Base-by-base conservation (phyloP, 2,797 vertebrate species). In the Anomalospiza imberbis region DNA sequence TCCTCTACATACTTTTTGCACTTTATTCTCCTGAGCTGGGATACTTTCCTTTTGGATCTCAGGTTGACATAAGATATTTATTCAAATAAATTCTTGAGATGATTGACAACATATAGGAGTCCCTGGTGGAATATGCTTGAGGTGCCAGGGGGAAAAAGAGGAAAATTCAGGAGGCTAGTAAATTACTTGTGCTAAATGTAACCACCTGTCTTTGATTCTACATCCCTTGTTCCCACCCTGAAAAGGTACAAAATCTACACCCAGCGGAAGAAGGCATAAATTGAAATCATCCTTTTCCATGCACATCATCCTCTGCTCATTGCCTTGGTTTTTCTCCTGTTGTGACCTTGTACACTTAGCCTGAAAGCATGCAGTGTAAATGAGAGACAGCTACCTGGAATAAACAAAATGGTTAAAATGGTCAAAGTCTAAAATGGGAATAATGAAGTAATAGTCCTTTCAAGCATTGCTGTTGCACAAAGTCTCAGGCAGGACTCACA, bases 1-100 rank as follows among this genome's bases (percentile, higher is more conserved):
- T 91, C 38, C 57, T 90, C 94, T 91, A 94, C 25, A 18, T 88
- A 95, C 78, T 95, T 91, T 96, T 96, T 83, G 53, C 85, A 92
- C 93, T 96, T 96, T 95, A 93, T 93, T 96, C 89, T 95, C 83
- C 58, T 48, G 50, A 85, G 92, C 71, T 81, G 58, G 72, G 51
- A 78, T 57, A 68, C 67, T 76, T 95, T 74, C 38, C 57, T 93
- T 92, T 78, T 68, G 44, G 47, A 95, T 85, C 86, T 60, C 61
- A 70, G 31, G 81, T 63, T 91, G 91, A 91, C 91, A 94, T 60
- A 92, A 91, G 51, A 86, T 87, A 81, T 68, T 95, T 91, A 86
- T 86, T 83, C 95, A 89, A 89, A 93, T 34, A 94, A 91, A 84
- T 94, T 91, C 57, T 62, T 95, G 71, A 91, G 58, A 91, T 94